Percentiles rank a stretch among this genome's conserved stretches.
These are phyloP conservation scores for Aphaenogaster floridana DNA, from an alignment of 1,140 invertebrate genomes.

Conservation along the genomic window DNA sequence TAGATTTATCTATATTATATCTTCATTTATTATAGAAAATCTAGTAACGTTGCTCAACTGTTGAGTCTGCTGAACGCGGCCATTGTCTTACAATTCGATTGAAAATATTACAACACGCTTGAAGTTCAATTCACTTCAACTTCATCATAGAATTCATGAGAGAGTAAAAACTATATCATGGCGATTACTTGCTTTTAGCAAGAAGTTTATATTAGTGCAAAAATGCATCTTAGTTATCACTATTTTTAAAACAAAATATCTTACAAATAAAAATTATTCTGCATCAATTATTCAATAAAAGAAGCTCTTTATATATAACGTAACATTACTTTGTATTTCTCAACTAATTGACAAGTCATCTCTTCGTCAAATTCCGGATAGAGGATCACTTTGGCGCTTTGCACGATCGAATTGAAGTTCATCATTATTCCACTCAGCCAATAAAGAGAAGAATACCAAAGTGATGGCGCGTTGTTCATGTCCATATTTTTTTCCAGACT, in stretches of 20 bases:
- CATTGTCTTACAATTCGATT: no score
- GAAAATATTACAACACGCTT: not conserved
- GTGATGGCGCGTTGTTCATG: not conserved
- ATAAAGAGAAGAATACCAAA: slow-evolving; percentile 79
- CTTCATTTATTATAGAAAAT: no score
- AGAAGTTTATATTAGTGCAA: no score
- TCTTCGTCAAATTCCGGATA: slow-evolving; percentile 87
- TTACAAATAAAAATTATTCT: not conserved
- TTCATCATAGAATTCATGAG: not conserved
- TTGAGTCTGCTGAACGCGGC: no score
- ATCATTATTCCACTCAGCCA: slow-evolving; percentile 73
- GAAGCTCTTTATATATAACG: not conserved
- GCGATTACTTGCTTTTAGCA: not conserved
- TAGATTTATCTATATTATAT: no score
- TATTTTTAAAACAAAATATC: not conserved
- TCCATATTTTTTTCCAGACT: fast-evolving
- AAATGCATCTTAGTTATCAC: no score
- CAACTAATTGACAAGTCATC: slow-evolving; percentile 85
- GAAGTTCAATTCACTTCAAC: not conserved
- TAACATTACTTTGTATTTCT: slow-evolving; percentile 81
- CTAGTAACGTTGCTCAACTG: no score
- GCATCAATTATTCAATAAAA: not conserved
- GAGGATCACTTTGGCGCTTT: slow-evolving; percentile 82
- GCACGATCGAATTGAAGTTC: slow-evolving; percentile 72
- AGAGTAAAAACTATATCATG: not conserved